Percentiles rank a stretch among this genome's conserved stretches.
phyloP scores from a whole-genome alignment of 1,140 invertebrate genomes.

The Megathymus violae region DNA sequence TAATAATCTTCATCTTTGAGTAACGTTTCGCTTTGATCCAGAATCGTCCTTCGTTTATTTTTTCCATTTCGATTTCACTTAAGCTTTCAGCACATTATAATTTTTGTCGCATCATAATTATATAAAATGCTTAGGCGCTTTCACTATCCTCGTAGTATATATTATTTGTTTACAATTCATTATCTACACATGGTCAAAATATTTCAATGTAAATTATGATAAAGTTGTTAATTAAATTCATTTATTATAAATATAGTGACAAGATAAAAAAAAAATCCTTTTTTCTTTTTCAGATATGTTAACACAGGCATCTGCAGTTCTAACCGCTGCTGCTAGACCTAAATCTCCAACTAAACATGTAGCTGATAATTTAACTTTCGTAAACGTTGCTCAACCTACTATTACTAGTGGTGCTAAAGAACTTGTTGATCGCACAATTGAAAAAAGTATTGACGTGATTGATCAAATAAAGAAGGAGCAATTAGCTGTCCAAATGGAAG shows the following conservation, averaged over 20 bases:
- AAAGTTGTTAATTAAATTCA: not conserved
- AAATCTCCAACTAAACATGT: conserved; percentile 80
- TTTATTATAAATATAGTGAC: not conserved
- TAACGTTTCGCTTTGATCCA: conserved; percentile 83
- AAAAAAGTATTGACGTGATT: conserved; percentile 78
- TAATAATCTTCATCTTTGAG: conserved; percentile 69
- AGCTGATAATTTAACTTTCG: conserved; percentile 76
- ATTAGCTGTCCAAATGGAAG: conserved; percentile 72
- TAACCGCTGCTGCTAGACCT: conserved; percentile 63
- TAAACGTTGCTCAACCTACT: conserved; percentile 79
- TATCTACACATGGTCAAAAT: conserved; percentile 7
- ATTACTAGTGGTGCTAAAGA: conserved; percentile 75
- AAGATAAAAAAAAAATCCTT: conserved; percentile 19
- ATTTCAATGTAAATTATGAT: not conserved
- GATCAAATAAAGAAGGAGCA: conserved; percentile 79
- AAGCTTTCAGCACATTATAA: conserved; percentile 60
- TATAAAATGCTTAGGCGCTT: conserved; percentile 41
- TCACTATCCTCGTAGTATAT: conserved; percentile 14
- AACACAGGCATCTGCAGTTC: conserved; percentile 61
- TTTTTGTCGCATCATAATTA: conserved; percentile 41
- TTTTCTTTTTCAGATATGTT: conserved; percentile 72
- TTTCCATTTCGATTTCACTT: conserved; percentile 54
- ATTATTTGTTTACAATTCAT: conserved; percentile 41
- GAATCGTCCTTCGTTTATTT: conserved; percentile 57
- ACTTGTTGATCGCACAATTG: conserved; percentile 76